These are phyloP conservation scores for Anorthoa munda DNA, from an alignment of 2,888 invertebrate genomes.

Conservation along the genomic window DNA sequence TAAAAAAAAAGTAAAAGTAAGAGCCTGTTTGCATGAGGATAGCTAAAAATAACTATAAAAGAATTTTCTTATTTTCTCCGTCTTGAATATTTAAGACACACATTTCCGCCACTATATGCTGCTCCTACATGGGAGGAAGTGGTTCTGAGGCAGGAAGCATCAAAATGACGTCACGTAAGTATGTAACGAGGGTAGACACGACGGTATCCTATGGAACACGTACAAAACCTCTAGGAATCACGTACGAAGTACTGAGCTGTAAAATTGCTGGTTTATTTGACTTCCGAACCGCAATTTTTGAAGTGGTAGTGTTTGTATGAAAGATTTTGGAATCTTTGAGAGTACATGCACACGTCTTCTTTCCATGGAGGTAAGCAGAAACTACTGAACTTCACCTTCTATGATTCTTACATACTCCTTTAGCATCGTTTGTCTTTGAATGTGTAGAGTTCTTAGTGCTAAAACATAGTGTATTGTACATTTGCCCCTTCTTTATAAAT, in stretches of 20 bases:
- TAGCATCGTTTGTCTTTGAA: neutral
- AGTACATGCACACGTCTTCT: too few relatives aligned
- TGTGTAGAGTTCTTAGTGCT: neutral
- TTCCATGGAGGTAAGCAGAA: too few relatives aligned
- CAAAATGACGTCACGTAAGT: conserved; percentile 52
- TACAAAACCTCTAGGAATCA: conserved; percentile 33
- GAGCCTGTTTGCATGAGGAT: neutral
- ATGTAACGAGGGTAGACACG: conserved; percentile 31
- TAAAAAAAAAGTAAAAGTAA: too few relatives aligned
- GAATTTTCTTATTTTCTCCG: conserved; percentile 13
- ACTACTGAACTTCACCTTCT: too few relatives aligned
- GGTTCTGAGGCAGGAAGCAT: conserved; percentile 21
- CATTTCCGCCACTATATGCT: neutral
- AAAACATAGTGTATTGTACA: neutral
- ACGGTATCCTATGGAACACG: conserved; percentile 15
- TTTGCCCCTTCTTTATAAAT: neutral
- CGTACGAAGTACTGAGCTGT: conserved; percentile 27
- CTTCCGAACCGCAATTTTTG: conserved; percentile 6
- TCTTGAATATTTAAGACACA: conserved; percentile 34
- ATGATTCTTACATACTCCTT: too few relatives aligned
- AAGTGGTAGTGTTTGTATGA: neutral
- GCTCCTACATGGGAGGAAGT: conserved; percentile 24
- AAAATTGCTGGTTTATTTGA: conserved; percentile 36
- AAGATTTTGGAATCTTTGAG: neutral
- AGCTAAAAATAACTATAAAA: neutral